Conservation (phyloP, 2,797 vertebrate species). For the Sebastiscus tertius region DNA sequence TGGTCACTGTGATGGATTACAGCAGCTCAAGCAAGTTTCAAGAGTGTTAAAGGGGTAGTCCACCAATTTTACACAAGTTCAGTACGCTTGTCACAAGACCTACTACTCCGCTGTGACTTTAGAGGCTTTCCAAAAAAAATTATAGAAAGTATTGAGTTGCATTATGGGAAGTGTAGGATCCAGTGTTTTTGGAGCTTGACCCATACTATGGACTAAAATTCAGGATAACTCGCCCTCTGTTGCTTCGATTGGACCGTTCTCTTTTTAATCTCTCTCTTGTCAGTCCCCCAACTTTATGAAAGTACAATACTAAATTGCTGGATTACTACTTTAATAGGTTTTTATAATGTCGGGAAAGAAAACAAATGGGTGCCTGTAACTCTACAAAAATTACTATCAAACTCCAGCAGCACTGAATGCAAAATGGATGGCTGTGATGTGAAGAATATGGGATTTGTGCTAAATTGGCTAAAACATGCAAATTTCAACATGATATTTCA, state of each 20-base stretch:
- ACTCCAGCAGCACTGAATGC: neutral
- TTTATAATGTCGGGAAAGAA: neutral
- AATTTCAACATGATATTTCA: neutral
- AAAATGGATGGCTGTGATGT: neutral
- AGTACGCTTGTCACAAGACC: neutral
- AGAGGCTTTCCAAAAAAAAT: neutral
- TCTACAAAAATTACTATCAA: neutral
- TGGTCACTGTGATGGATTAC: constrained; percentile 21
- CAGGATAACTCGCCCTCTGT: no score
- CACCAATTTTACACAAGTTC: neutral
- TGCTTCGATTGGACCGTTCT: no score
- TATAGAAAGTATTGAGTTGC: neutral
- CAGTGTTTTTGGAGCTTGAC: no score
- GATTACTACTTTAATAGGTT: neutral
- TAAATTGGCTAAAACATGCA: neutral
- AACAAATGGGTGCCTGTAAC: neutral
- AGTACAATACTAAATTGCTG: neutral
- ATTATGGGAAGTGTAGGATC: no score
- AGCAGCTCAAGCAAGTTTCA: neutral
- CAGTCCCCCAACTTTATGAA: neutral
- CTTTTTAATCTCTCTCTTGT: neutral
- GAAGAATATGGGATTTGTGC: neutral
- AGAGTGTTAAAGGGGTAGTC: neutral
- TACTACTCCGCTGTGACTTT: neutral
- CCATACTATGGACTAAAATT: no score